phyloP scores from a whole-genome alignment of 1,140 invertebrate species.

The Zelostemma sp. region DNA sequence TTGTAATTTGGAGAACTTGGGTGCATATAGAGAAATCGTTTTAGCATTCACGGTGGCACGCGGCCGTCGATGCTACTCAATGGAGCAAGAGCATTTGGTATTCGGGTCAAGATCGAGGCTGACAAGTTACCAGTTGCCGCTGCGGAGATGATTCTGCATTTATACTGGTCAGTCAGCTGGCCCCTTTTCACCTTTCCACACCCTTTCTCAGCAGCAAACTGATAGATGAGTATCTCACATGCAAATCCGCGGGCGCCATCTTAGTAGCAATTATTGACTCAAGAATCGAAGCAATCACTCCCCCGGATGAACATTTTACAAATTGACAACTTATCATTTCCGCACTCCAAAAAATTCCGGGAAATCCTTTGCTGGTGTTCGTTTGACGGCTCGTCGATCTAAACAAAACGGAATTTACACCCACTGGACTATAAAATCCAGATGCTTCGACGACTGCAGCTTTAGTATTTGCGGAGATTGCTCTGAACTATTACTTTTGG shows the following conservation, averaged over 20 bases:
- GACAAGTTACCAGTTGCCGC: slow-evolving; percentile 17
- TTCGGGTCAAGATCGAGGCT: slow-evolving; percentile 35
- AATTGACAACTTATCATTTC: too few species aligned
- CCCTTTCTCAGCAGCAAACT: slow-evolving; percentile 1
- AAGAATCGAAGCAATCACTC: too few species aligned
- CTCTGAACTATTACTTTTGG: too few species aligned
- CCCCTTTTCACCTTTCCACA: neutral
- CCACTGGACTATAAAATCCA: slow-evolving; percentile 19
- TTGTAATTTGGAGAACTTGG: too few species aligned
- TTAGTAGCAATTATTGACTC: too few species aligned
- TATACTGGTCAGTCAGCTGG: slow-evolving; percentile 9
- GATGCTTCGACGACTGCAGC: slow-evolving; percentile 13
- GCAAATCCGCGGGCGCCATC: too few species aligned
- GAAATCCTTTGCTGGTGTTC: neutral
- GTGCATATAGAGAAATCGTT: neutral
- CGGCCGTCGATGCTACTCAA: slow-evolving; percentile 2
- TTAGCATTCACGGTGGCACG: slow-evolving; percentile 17
- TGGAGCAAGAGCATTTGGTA: slow-evolving; percentile 20
- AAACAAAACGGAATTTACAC: slow-evolving; percentile 13
- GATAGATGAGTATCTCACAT: neutral
- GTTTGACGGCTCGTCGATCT: slow-evolving; percentile 18
- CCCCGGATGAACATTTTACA: too few species aligned
- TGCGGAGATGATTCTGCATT: slow-evolving; percentile 50
- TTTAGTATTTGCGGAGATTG: too few species aligned
- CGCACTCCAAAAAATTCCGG: too few species aligned